Base-by-base conservation (phyloP, 1,140 invertebrate species). In the Brachionus angularis region DNA sequence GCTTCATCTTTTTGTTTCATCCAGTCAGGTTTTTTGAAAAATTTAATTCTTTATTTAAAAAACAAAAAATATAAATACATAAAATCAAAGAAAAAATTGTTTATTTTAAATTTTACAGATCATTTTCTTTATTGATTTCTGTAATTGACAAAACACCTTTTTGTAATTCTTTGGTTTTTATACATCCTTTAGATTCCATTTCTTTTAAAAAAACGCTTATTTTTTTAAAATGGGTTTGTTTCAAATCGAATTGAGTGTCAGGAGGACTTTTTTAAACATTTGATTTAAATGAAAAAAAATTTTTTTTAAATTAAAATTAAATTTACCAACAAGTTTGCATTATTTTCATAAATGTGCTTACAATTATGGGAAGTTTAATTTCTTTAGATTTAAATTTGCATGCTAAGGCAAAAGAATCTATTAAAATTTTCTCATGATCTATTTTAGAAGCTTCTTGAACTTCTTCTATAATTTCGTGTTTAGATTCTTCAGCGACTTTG, bases 311-410 rank as follows among this genome's bases (percentile, higher is more conserved):
- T 3, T 12, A 12, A 18, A 3, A 18, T 33, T 1, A 23, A 21
- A 8, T 42, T 46, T 46, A 67, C 62, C 62, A 67, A 46, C 62
- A 67, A 4, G 62, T 31, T 29, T 67, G 62, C 42, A 67, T 67
- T 27, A n/a, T 67, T 67, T 67, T 67, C 31, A 50, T 67, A 67
- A 67, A 67, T 25, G 62, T 67, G 23, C 62, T 67, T n/a, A 67
- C 46, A 10, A 67, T 44, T 8, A 67, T 8, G 8, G 62, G 62
- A 27, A 67, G 23, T 46, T 67, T 67, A 12, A 67, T 31, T 46
- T 67, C 62, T 67, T 67, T 67, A n/a, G 14, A 16, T 46, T 29
- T 67, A 42, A 67, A 67, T 67, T 67, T 67, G 18, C 42, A 50
- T 16, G 62, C 62, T 3, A 27, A 16, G 14, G 46, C 4, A 21